Evolutionary conservation across 2,113 vertebrate species (phyloP).

Genomic region (Nibea albiflora): DNA sequence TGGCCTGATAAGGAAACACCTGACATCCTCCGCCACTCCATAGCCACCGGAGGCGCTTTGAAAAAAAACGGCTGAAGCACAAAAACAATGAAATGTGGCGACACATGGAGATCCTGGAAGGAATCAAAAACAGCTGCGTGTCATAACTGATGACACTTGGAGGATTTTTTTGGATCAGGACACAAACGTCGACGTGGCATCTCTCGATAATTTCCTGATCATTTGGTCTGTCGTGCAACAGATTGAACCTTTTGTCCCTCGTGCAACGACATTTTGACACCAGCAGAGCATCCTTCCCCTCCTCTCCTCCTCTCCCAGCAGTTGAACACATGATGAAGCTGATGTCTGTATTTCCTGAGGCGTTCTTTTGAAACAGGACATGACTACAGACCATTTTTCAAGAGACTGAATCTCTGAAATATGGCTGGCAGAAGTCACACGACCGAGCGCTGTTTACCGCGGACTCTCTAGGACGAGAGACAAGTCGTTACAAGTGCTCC

Average conservation of each 20-base stretch:
- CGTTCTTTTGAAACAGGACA: background rate
- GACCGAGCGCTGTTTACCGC: constrained; percentile 77
- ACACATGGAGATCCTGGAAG: background rate
- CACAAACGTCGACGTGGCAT: background rate
- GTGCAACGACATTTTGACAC: constrained; percentile 17
- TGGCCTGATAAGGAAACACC: background rate
- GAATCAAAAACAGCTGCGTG: background rate
- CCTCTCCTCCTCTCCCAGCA: constrained; percentile 78
- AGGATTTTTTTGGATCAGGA: background rate
- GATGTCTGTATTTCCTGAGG: constrained; percentile 64
- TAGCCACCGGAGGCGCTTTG: background rate
- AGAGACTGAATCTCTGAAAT: background rate
- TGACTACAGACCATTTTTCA: background rate
- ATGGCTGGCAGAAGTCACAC: constrained; percentile 1
- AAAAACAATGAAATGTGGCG: background rate
- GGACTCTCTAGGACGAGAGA: constrained; percentile 84
- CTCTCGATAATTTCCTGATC: background rate
- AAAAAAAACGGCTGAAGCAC: background rate
- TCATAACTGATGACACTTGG: background rate
- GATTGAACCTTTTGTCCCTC: background rate
- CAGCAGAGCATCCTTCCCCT: background rate
- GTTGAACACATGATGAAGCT: constrained; percentile 84
- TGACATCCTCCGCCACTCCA: background rate
- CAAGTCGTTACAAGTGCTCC: constrained; percentile 90
- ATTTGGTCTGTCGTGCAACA: background rate